Conservation (phyloP, 2,888 invertebrate species). For the Micoletzkya japonica region DNA sequence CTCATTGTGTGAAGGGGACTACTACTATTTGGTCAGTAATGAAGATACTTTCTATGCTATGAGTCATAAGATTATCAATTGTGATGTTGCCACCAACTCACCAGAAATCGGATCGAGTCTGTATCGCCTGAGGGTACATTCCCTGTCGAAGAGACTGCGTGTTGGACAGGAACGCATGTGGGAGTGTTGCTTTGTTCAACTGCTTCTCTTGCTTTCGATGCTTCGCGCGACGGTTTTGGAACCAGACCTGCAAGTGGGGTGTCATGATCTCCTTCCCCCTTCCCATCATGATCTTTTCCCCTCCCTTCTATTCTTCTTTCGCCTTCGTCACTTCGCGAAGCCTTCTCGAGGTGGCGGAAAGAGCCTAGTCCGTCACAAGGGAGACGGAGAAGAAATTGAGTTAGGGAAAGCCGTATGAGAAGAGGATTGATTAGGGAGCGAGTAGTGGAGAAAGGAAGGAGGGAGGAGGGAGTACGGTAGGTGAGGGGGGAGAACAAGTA, state of each 20-base stretch:
- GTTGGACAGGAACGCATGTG: not conserved
- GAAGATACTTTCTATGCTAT: too few relatives aligned
- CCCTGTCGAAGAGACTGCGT: not conserved
- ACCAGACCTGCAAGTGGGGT: conserved; percentile 65
- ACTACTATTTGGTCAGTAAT: too few relatives aligned
- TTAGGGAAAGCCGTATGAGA: not conserved
- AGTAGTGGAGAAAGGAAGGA: conserved; percentile 2
- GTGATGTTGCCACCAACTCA: too few relatives aligned
- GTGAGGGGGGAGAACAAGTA: not conserved
- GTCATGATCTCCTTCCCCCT: not conserved
- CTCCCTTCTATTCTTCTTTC: too few relatives aligned
- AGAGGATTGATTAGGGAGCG: conserved; percentile 25
- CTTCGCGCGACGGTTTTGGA: conserved; percentile 64
- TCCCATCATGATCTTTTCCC: not conserved
- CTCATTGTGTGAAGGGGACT: too few relatives aligned
- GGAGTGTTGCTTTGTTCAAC: conserved; percentile 51
- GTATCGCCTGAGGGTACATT: conserved; percentile 24
- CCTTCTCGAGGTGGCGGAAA: too few relatives aligned
- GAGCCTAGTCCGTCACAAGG: not conserved
- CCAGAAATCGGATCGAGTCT: conserved; percentile 20
- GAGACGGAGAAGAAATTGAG: not conserved
- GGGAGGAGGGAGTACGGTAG: conserved; percentile 15
- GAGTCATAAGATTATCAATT: too few relatives aligned
- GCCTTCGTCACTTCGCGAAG: too few relatives aligned
- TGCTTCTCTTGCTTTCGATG: conserved; percentile 64